Conservation (phyloP, 2,113 vertebrate species). For the Protobothrops mucrosquamatus region DNA sequence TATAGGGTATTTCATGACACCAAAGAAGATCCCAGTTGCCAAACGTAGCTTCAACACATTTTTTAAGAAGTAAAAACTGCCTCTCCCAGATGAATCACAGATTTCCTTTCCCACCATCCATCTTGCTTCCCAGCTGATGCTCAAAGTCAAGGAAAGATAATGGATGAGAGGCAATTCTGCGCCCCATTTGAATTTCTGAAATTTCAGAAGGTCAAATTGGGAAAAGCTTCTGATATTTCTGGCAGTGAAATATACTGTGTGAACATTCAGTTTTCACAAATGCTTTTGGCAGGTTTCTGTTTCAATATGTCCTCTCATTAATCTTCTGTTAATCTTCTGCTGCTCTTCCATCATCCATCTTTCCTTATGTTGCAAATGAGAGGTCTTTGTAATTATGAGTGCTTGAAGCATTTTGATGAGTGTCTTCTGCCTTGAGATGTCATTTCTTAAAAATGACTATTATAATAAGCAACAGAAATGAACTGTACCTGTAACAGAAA, state of each 20-base stretch:
- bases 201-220: conserved; percentile 48
- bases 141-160: conserved; percentile 26
- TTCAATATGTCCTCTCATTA: conserved; percentile 41
- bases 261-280: conserved; percentile 30
- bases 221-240: conserved; percentile 31
- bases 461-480: background rate
- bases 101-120: conserved; percentile 27
- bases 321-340: conserved; percentile 31
- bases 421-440: background rate
- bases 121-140: conserved; percentile 42
- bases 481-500: background rate
- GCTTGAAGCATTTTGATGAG: background rate
- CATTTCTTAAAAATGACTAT: background rate
- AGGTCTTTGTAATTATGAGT: conserved; percentile 11
- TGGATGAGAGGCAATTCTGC: conserved; percentile 40
- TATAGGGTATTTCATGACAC: conserved; percentile 35
- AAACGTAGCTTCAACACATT: conserved; percentile 53
- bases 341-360: conserved; percentile 17
- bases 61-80: conserved; percentile 21
- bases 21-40: conserved; percentile 32
- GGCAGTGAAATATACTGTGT: conserved; percentile 22
- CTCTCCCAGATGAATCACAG: conserved; percentile 40
- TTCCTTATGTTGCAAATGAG: conserved; percentile 25
- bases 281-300: conserved; percentile 23
- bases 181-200: conserved; percentile 26